A percentile compares a stretch with the other conserved stretches of the same genome.
Conservation (phyloP, 2,888 invertebrate species). For the Cerastis rubricosa region DNA sequence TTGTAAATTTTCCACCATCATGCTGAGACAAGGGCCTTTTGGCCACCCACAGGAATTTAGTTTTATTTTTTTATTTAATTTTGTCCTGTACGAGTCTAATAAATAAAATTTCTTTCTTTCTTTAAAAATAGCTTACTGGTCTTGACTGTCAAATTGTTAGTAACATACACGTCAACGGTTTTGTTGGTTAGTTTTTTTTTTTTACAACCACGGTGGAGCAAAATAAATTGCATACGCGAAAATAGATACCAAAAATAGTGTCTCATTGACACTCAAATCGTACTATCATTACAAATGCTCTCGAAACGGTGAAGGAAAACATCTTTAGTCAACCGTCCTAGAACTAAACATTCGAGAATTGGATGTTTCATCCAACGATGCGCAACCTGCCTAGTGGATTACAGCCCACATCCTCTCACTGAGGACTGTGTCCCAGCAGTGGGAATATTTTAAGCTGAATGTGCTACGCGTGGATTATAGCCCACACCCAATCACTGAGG, state of each 20-base stretch:
- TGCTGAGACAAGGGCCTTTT: too few species aligned
- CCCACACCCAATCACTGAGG: neutral
- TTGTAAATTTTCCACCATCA: too few species aligned
- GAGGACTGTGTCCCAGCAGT: too few species aligned
- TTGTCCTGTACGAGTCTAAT: too few species aligned
- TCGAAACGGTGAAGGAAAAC: neutral
- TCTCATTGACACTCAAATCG: neutral
- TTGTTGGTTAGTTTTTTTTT: neutral
- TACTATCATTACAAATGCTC: neutral
- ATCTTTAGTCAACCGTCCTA: neutral
- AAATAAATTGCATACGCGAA: neutral
- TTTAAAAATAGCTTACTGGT: neutral
- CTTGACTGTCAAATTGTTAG: neutral
- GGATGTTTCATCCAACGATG: neutral
- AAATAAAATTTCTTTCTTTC: neutral
- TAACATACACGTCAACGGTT: neutral
- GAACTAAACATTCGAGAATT: neutral
- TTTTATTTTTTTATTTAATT: neutral
- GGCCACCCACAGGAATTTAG: neutral
- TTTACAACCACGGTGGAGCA: neutral
- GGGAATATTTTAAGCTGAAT: too few species aligned
- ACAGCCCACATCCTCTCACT: too few species aligned
- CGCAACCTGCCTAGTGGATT: neutral
- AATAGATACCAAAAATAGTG: neutral
- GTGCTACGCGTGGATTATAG: neutral